A percentile compares a stretch with the other conserved stretches of the same genome.
These are phyloP conservation scores for Lepilemur septentrionalis DNA, from an alignment of 2,797 vertebrate species.

Conservation along the genomic window DNA sequence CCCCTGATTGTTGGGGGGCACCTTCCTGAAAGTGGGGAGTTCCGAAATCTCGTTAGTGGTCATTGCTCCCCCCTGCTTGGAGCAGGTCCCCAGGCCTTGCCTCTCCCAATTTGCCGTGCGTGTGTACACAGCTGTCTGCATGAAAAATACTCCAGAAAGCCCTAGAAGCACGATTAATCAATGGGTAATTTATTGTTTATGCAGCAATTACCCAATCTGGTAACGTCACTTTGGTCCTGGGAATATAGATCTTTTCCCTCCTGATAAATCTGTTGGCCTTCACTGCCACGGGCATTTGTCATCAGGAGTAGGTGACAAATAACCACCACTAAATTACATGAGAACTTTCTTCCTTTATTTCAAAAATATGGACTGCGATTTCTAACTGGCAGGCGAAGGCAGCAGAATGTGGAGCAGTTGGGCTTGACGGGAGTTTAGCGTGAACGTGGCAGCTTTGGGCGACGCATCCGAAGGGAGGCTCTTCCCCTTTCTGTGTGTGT, in stretches of 20 bases:
- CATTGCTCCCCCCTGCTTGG: not conserved
- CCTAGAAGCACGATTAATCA: conserved; percentile 1
- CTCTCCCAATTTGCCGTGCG: not conserved
- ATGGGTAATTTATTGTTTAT: conserved; percentile 22
- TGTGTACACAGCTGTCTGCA: not conserved
- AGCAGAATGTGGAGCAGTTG: not conserved
- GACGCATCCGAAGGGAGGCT: fast-evolving
- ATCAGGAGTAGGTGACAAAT: conserved; percentile 48
- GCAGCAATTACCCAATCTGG: conserved; percentile 41
- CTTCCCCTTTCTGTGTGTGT: not conserved
- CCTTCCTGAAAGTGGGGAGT: not conserved
- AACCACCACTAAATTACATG: conserved; percentile 7
- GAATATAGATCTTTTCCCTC: conserved; percentile 3
- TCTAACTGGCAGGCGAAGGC: not conserved
- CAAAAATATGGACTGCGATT: conserved; percentile 16
- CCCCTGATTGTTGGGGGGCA: not conserved
- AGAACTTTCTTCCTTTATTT: conserved; percentile 42
- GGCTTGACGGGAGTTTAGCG: fast-evolving
- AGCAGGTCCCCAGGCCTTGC: not conserved
- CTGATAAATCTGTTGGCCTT: conserved; percentile 48
- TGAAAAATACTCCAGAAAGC: conserved; percentile 25
- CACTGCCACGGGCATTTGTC: conserved; percentile 20
- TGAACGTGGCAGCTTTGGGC: fast-evolving
- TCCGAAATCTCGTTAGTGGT: not conserved
- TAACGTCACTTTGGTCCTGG: not conserved